Evolutionary conservation across 2,888 invertebrate species (phyloP).

Genomic region (Odontothrips loti): DNA sequence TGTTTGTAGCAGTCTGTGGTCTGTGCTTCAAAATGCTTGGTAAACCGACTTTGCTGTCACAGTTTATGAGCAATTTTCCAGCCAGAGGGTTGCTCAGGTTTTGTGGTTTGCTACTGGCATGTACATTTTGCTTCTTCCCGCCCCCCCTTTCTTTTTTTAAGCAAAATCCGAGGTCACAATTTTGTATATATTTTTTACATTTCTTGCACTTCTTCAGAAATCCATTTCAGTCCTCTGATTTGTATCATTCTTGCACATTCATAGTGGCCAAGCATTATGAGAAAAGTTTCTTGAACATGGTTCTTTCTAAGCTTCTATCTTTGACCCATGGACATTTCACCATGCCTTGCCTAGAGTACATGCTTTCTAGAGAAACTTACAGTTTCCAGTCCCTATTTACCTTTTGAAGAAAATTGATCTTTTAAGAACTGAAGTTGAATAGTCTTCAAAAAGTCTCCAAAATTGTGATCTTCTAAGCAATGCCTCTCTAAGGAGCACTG

Average conservation of each 20-base stretch:
- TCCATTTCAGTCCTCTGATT: not conserved
- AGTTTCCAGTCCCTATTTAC: not conserved
- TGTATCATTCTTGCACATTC: not conserved
- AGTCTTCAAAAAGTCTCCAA: not conserved
- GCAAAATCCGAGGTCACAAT: not conserved
- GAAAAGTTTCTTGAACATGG: not conserved
- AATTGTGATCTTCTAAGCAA: not conserved
- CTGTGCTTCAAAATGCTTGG: slow-evolving; percentile 10
- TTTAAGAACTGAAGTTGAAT: not conserved
- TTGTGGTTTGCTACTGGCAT: slow-evolving; percentile 19
- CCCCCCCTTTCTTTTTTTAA: not conserved
- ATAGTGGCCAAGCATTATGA: not conserved
- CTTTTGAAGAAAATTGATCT: not conserved
- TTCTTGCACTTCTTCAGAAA: not conserved
- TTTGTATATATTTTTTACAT: not conserved
- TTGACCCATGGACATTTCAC: not conserved
- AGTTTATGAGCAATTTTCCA: not conserved
- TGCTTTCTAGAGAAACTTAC: not conserved
- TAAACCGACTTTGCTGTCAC: not conserved
- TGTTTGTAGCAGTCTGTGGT: slow-evolving; percentile 14
- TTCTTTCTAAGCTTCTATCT: not conserved
- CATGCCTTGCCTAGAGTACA: not conserved
- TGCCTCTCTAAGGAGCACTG: too few species aligned
- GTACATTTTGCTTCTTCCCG: not conserved
- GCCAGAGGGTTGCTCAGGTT: slow-evolving; percentile 8